A percentile compares a stretch with the other conserved stretches of the same genome.
Conservation (phyloP, 37 sponge, comb jelly and placozoan species). For the Dysidea cf. avara region DNA sequence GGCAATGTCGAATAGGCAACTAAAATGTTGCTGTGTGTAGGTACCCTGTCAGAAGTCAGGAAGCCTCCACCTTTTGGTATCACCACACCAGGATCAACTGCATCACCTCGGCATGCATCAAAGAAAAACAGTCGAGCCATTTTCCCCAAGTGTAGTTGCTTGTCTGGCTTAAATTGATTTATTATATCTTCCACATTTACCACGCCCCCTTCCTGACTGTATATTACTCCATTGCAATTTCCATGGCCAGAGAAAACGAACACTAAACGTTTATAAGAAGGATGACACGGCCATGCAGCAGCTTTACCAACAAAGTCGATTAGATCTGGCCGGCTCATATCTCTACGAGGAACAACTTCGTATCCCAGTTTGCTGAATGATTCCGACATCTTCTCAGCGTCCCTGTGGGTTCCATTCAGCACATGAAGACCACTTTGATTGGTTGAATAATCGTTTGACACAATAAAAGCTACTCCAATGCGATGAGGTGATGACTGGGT, state of each 20-base stretch:
- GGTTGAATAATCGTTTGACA: conserved; percentile 24
- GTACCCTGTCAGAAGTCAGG: too few species aligned
- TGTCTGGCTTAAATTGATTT: not conserved
- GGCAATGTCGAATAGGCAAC: not conserved
- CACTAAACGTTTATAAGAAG: conserved; percentile 34
- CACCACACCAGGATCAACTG: too few species aligned
- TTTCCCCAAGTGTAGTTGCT: not conserved
- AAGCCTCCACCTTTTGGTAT: too few species aligned
- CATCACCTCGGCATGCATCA: conserved; percentile 6
- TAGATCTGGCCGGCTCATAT: not conserved
- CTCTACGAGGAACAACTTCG: not conserved
- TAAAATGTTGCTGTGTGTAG: not conserved
- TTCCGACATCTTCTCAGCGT: conserved; percentile 1
- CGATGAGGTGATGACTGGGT: too few species aligned
- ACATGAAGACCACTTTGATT: not conserved
- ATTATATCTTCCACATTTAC: conserved; percentile 10
- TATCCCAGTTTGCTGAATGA: not conserved
- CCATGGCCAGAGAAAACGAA: conserved; percentile 63
- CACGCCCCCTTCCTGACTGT: not conserved
- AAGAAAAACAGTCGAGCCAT: conserved; percentile 10
- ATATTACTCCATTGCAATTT: too few species aligned
- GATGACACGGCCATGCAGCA: not conserved
- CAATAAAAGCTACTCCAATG: conserved; percentile 29
- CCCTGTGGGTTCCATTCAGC: conserved; percentile 8
- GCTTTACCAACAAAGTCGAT: not conserved